Conservation (phyloP, 2,797 vertebrate genomes). For the Hoplostethus mediterraneus region DNA sequence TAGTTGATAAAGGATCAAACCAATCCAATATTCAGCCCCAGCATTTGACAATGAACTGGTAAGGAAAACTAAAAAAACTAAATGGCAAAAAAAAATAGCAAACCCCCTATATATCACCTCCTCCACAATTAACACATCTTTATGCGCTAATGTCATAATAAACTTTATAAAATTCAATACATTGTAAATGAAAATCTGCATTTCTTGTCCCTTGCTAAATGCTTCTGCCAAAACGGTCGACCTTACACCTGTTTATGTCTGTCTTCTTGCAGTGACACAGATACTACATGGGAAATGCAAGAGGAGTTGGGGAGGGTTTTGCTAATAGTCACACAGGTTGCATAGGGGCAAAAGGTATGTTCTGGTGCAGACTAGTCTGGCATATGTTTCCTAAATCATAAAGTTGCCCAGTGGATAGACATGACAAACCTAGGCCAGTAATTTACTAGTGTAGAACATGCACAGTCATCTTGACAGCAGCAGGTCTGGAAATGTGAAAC, state of each 20-base stretch:
- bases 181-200: constrained; percentile 2
- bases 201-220: constrained; percentile 22
- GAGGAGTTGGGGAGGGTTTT: constrained; percentile 26
- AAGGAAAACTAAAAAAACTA: not conserved
- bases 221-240: constrained; percentile 9
- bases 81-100: not conserved
- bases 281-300: constrained; percentile 30
- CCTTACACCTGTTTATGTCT: constrained; percentile 59
- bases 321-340: constrained; percentile 23
- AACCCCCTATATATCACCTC: not conserved
- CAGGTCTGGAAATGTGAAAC: constrained; percentile 1
- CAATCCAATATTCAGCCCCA: not conserved
- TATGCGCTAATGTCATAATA: not conserved
- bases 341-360: constrained; percentile 34
- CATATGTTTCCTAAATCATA: constrained; percentile 3
- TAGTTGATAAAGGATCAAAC: constrained; percentile 12
- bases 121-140: not conserved
- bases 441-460: not conserved
- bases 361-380: not conserved
- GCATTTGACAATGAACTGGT: not conserved
- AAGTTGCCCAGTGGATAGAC: not conserved
- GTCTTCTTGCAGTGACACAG: constrained; percentile 43
- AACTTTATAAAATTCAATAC: not conserved
- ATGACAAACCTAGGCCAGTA: not conserved
- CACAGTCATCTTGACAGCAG: no score